Evolutionary conservation across 2,888 invertebrate species (phyloP).

Genomic region (Dicranocentrus wangi): DNA sequence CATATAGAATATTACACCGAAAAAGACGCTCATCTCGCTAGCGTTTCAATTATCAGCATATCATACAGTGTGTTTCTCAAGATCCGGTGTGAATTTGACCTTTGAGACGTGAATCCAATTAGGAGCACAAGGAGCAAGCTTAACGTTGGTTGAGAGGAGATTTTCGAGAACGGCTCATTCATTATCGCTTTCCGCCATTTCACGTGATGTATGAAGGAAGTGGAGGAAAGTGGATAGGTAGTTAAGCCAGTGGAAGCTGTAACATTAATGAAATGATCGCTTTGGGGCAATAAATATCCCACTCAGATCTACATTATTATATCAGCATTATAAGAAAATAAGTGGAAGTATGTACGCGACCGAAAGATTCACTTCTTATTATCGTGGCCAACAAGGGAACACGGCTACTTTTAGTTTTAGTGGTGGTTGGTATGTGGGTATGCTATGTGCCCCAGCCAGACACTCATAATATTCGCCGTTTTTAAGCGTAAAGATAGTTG

Average conservation of each 20-base stretch:
- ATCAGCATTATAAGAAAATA: conserved; percentile 41
- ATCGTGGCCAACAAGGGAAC: too few species aligned
- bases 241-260: conserved; percentile 56
- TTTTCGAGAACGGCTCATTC: conserved; percentile 44
- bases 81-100: conserved; percentile 52
- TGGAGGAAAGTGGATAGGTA: conserved; percentile 58
- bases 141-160: background rate
- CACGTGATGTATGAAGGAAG: conserved; percentile 53
- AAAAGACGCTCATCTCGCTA: background rate
- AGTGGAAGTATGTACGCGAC: too few species aligned
- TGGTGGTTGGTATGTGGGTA: conserved; percentile 5
- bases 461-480: background rate
- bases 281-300: conserved; percentile 62
- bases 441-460: too few species aligned
- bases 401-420: conserved; percentile 8
- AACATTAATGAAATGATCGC: conserved; percentile 64
- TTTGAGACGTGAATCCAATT: conserved; percentile 53
- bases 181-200: conserved; percentile 54
- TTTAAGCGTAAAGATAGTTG: background rate
- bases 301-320: conserved; percentile 41
- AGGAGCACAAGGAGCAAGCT: conserved; percentile 8
- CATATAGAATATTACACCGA: too few species aligned
- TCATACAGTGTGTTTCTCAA: conserved; percentile 17
- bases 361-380: too few species aligned
- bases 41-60: conserved; percentile 37